Base-by-base conservation (phyloP, 2,797 vertebrate species). In the Saxicola maurus region DNA sequence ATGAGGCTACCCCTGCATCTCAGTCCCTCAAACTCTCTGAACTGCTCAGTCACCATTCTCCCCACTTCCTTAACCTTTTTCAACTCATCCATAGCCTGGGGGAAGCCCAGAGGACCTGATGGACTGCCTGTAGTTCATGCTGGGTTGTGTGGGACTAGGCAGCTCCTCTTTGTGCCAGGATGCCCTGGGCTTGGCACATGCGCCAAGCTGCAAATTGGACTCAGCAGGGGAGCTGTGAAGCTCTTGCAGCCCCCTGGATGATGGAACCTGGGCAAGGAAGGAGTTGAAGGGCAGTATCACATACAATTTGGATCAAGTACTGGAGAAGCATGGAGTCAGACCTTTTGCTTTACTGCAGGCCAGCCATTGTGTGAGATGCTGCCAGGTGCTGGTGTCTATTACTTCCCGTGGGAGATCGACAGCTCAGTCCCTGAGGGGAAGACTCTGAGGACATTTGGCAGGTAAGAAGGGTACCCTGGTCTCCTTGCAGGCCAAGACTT, bases 341-440 rank as follows among this genome's bases (percentile, higher is more conserved):
- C 57, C 10, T 71, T 75, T 52, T 71, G 5, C 82, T 81, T 71
- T 45, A 9, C 55, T 78, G 52, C 79, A 94, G 94, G 69, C 60
- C 72, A 68, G 2, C 27, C 0, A 2, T n/a, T 73, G 40, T 40
- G n/a, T 28, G 61, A 51, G 43, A 98, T 98, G 98, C 97, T 99
- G 53, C 99, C 99, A 1, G 83, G 93, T 18, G 82, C 98, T 71
- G 98, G 97, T 25, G 88, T 95, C 27, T 98, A 98, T 95, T 95
- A 97, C 83, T 97, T 98, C 48, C 98, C 97, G 0, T 99, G 98
- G 99, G 99, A 99, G 93, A 85, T 99, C 42, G 95, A 93, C 68
- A 97, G 95, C 87, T 94, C 91, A 1, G 81, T 98, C 20, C 91
- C 96, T 2, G 98, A 98, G 23, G 98, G 98, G 56, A 69, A 92